These are phyloP conservation scores for Heliocidaris tuberculata DNA, from an alignment of 35 echinoderm and acorn worm genomes.

Conservation along the genomic window DNA sequence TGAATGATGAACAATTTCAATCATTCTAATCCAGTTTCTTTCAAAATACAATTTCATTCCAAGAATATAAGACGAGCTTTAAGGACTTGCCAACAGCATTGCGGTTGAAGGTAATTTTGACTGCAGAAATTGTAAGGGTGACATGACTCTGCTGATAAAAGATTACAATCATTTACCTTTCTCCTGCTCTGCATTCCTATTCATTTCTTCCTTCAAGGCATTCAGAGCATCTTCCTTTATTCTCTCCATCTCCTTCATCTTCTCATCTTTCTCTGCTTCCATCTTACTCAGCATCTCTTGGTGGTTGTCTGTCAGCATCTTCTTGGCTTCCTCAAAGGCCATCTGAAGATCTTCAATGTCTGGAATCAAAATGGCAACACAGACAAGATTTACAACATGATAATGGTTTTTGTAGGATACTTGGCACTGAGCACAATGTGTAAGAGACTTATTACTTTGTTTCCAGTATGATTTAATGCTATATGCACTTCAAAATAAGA, in stretches of 20 bases:
- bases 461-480: no score
- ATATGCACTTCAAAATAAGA: no score
- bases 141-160: background rate
- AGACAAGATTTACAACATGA: background rate
- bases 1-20: no score
- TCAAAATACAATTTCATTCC: background rate
- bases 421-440: no score
- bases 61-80: no score
- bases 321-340: slow-evolving; percentile 54
- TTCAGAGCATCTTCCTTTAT: slow-evolving; percentile 55
- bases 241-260: slow-evolving; percentile 52
- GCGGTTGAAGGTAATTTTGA: no score
- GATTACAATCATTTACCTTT: slow-evolving; percentile 50
- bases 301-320: slow-evolving; percentile 51
- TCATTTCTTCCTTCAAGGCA: slow-evolving; percentile 63
- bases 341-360: slow-evolving; percentile 38
- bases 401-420: no score
- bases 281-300: slow-evolving; percentile 47
- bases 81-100: no score
- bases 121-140: no score
- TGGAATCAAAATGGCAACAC: background rate
- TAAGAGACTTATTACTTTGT: no score
- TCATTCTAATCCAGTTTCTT: no score
- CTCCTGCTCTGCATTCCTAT: slow-evolving; percentile 64
- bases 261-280: slow-evolving; percentile 58